Conservation (phyloP, 1,140 invertebrate species). For the Calephelis nemesis region DNA sequence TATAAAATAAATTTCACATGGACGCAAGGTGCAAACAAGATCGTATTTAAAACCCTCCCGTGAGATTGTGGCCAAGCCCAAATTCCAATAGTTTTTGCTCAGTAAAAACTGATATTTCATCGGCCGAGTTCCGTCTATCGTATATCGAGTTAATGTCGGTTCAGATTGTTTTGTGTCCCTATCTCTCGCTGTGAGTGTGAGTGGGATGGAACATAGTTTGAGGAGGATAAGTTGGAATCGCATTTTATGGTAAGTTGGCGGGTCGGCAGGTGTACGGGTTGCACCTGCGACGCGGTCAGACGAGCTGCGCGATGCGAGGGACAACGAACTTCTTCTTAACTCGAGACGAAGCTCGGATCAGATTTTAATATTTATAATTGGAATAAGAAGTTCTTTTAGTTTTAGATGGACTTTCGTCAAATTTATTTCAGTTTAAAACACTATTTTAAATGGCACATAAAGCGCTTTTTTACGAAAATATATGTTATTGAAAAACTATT, state of each 20-base stretch:
- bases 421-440: no score
- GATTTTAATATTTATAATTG: slow-evolving; percentile 6
- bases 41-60: slow-evolving; percentile 63
- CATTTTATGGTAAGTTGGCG: slow-evolving; percentile 71
- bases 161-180: slow-evolving; percentile 50
- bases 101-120: slow-evolving; percentile 75
- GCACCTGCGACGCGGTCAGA: slow-evolving; percentile 64
- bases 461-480: no score
- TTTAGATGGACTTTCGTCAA: background rate
- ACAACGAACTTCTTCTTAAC: slow-evolving; percentile 47
- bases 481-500: no score
- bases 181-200: slow-evolving; percentile 38
- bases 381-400: background rate
- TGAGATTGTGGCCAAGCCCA: slow-evolving; percentile 48
- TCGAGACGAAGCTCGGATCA: background rate
- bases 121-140: slow-evolving; percentile 56
- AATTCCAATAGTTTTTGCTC: slow-evolving; percentile 77
- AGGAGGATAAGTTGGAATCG: slow-evolving; percentile 57
- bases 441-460: no score
- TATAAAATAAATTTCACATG: background rate
- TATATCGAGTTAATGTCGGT: slow-evolving; percentile 70
- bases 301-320: slow-evolving; percentile 61
- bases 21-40: slow-evolving; percentile 35
- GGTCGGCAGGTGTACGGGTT: slow-evolving; percentile 63
- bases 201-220: slow-evolving; percentile 54